Base-by-base conservation (phyloP, 2,888 invertebrate species). In the Panopea generosa region DNA sequence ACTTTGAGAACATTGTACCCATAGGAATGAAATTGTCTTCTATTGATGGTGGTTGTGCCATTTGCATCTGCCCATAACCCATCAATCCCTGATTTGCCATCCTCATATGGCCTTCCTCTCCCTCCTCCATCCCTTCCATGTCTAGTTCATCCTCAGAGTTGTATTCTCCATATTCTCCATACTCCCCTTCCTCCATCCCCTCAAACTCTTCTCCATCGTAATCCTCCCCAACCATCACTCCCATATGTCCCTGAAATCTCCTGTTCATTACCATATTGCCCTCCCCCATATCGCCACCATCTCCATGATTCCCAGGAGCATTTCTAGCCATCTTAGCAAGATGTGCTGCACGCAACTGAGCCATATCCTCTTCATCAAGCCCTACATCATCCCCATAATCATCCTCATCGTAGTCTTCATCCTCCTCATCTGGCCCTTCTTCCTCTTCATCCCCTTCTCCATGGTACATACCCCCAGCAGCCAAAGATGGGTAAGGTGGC, bases 1-100 rank as follows among this genome's bases (percentile, higher is more conserved):
- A 80, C 63, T 77, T 76, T 2, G 77, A 76, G 67, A 77, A 63
- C n/a, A 60, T 73, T 45, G 65, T 62, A 26, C 76, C 76, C 52
- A 73, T 67, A 26, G 73, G 43, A 16, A 66, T 22, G 61, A 67
- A 76, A 55, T 79, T 79, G 22, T 68, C 71, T 16, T 61, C 40
- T 18, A 11, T n/a, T n/a, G 63, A 43, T 27, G 55, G 20, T 14
- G 65, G 20, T 3, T 7, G 33, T 33, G 4, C 33, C 4, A 11
- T 11, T 7, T 4, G 6, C 33, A 33, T 33, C 16, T 45, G 45
- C 16, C 45, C 16, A 6, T 45, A 20, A 45, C 16, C 16, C 45
- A 33, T 33, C 33, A 33, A 7, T 11, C 33, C 33, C 11, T 11
- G 4, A 11, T 33, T 11, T 26, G 14, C 14, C 16, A 20, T 27